Conservation (phyloP, 2,888 invertebrate genomes). For the Tetranychus truncatus region DNA sequence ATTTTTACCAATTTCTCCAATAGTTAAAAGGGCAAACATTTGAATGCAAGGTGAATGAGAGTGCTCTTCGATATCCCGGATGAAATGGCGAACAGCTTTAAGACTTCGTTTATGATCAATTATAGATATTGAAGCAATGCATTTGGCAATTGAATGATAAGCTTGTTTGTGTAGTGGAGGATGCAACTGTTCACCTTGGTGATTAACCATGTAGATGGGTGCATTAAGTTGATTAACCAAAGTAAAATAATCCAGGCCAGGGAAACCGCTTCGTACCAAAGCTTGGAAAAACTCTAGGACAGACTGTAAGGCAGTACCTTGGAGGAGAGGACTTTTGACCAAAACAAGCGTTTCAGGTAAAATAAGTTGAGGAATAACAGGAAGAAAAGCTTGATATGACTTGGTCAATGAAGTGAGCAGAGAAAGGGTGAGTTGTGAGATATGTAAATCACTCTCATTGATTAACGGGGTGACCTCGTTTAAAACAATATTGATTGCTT, state of each 20-base stretch:
- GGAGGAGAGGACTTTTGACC: conserved; percentile 73
- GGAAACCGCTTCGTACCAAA: conserved; percentile 55
- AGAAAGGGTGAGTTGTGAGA: conserved; percentile 65
- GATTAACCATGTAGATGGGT: conserved; percentile 32
- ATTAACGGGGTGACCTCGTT: conserved; percentile 74
- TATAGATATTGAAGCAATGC: conserved; percentile 77
- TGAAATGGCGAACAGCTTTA: conserved; percentile 36
- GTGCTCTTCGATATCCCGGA: conserved; percentile 33
- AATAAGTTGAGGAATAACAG: conserved; percentile 46
- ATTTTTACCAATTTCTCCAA: conserved; percentile 90
- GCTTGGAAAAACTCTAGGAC: conserved; percentile 81
- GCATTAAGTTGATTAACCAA: conserved; percentile 38
- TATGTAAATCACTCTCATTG: conserved; percentile 83
- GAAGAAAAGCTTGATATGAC: conserved; percentile 56
- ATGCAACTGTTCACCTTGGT: conserved; percentile 24
- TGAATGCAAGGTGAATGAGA: conserved; percentile 56
- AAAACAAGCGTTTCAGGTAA: conserved; percentile 66
- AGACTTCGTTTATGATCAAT: conserved; percentile 45
- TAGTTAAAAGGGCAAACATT: conserved; percentile 76
- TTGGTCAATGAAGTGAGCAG: conserved; percentile 62
- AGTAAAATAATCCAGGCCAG: conserved; percentile 60
- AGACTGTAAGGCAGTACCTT: conserved; percentile 75
- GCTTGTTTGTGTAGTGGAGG: conserved; percentile 40
- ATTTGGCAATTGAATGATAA: conserved; percentile 87
- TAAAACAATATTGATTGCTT: conserved; percentile 58